Base-by-base conservation (phyloP, 2,888 invertebrate genomes). In the Hemicrepidius hirtus region DNA sequence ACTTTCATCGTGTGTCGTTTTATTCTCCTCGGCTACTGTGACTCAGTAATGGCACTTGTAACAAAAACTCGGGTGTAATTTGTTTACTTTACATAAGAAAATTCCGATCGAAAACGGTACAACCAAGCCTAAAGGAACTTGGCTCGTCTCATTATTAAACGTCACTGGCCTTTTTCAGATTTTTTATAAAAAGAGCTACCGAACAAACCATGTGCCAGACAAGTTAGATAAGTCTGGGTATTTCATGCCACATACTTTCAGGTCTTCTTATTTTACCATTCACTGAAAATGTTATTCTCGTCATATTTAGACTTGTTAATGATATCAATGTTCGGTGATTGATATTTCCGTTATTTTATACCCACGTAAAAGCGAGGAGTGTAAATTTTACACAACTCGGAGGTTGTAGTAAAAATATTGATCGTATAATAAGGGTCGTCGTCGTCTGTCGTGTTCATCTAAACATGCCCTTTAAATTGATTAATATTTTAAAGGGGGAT, bases 21-120 rank as follows among this genome's bases (percentile, higher is more conserved):
- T 66, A 66, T 66, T 55, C 49, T 66, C 57, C 49, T 66, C 57
- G 37, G 32, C 57, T 57, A 44, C 32, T 57, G 57, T 57, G 57
- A 57, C 18, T 57, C 57, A 57, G 50, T 24, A 66, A 41, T 66
- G 40, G 53, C 24, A 53, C 53, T 55, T 40, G 40, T 13, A 40
- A 40, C 13, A 41, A 41, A 41, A 16, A 41, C 12, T 13, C 7
- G 13, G 1, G 41, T 3, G 13, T 13, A 3, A 16, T 41, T 41
- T 41, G n/a, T n/a, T 16, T 7, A 41, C 41, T 41, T 41, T 16
- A 13, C 13, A 9, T 32, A 32, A 32, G 32, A 32, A 32, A 32
- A 32, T 32, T 32, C 32, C 32, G 1, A 32, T 32, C 9, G 32
- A 9, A 32, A 32, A 32, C 32, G 5, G 9, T 32, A 32, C 9